A percentile compares a stretch with the other conserved stretches of the same genome.
These are phyloP conservation scores for Macrophya annulata DNA, from an alignment of 2,888 invertebrate species.

Conservation along the genomic window DNA sequence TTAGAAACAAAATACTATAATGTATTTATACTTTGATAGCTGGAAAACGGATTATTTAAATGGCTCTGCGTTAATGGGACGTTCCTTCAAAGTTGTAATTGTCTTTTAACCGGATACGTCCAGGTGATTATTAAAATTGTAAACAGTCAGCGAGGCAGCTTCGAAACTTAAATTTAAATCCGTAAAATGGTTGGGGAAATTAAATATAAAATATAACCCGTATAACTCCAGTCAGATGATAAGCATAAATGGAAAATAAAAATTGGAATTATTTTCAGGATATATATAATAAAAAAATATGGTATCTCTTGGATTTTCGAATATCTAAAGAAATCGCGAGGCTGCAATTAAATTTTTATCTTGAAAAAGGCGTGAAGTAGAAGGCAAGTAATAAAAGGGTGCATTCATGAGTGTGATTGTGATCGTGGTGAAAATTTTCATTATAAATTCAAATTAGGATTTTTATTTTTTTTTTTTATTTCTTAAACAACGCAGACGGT, in stretches of 20 bases:
- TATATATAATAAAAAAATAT: neutral
- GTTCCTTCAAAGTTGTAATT: constrained; percentile 27
- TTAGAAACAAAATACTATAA: neutral
- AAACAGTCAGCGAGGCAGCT: neutral
- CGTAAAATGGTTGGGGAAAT: neutral
- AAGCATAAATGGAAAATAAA: neutral
- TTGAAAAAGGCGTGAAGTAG: neutral
- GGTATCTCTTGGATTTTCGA: neutral
- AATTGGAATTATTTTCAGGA: neutral
- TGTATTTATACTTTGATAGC: neutral
- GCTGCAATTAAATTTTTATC: neutral
- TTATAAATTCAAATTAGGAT: constrained; percentile 29
- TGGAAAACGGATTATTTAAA: constrained; percentile 22
- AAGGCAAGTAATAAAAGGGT: neutral
- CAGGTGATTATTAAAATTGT: constrained; percentile 6
- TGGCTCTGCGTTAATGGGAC: constrained; percentile 28
- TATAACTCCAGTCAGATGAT: neutral
- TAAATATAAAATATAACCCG: neutral
- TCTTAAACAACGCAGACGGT: neutral
- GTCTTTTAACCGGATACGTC: constrained; percentile 33
- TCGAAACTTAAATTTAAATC: neutral
- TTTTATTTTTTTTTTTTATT: neutral
- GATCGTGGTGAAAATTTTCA: neutral
- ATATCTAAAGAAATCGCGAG: neutral
- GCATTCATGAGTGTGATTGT: neutral